Conservation (phyloP, 1,140 invertebrate species). For the Lamellibrachia luymesi region DNA sequence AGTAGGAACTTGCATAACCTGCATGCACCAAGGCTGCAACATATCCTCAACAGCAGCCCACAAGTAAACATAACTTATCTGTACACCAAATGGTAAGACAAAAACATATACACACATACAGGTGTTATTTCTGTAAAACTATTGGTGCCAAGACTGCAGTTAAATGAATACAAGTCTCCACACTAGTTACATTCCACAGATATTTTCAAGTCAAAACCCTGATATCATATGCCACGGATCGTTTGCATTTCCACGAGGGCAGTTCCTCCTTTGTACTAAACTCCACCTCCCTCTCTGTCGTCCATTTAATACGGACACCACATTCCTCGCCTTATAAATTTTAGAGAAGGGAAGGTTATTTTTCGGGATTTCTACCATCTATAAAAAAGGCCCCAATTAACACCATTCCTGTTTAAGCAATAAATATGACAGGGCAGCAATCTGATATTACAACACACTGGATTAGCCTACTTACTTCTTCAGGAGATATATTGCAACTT, state of each 20-base stretch:
- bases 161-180: no score
- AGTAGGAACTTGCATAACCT: neutral
- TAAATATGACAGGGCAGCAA: neutral
- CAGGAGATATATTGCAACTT: neutral
- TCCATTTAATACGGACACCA: no score
- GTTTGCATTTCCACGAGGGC: neutral
- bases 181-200: no score
- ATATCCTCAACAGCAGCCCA: neutral
- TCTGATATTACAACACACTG: neutral
- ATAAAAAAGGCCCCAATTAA: neutral
- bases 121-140: no score
- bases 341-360: no score
- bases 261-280: neutral
- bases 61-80: neutral
- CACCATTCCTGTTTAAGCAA: neutral
- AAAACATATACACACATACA: no score
- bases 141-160: no score
- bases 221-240: no score
- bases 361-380: no score
- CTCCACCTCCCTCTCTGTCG: neutral
- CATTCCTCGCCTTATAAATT: no score
- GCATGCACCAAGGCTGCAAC: neutral
- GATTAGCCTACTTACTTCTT: neutral
- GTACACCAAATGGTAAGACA: neutral
- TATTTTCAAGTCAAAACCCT: no score